These are phyloP conservation scores for Colossoma macropomum DNA, from an alignment of 2,113 vertebrate genomes.

Conservation along the genomic window DNA sequence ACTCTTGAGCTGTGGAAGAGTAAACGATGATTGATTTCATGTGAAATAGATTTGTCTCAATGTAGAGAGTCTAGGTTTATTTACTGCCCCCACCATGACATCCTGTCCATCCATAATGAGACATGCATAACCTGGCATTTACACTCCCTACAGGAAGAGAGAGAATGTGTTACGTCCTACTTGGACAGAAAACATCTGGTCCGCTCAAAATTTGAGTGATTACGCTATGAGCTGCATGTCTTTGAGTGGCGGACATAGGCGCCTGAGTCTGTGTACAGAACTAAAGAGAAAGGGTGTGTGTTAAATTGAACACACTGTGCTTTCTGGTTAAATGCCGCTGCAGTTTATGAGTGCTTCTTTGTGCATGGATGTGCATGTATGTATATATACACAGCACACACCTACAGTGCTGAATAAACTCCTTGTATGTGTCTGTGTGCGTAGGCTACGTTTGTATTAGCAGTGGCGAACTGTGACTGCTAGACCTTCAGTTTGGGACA, in stretches of 20 bases:
- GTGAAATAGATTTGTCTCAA: too few relatives aligned
- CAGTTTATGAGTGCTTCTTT: background rate
- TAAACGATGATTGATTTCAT: too few relatives aligned
- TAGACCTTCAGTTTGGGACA: too few relatives aligned
- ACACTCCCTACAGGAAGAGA: background rate
- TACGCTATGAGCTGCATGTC: background rate
- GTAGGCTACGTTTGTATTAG: background rate
- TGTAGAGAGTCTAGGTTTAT: background rate
- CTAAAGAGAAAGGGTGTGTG: background rate
- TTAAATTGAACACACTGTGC: background rate
- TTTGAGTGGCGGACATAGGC: background rate
- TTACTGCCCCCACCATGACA: background rate
- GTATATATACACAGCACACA: background rate
- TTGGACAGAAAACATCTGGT: background rate
- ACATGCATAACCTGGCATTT: background rate
- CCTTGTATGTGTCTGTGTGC: constrained; percentile 9
- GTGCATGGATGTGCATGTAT: constrained; percentile 15
- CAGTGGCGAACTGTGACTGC: too few relatives aligned
- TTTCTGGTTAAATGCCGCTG: background rate
- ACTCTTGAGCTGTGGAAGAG: too few relatives aligned
- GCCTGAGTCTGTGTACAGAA: background rate
- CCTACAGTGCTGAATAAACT: background rate
- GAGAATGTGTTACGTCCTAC: background rate
- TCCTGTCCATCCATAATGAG: constrained; percentile 1
- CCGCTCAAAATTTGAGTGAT: background rate